Evolutionary conservation across 2,888 invertebrate species (phyloP).

Genomic region (Spilarctia lutea): DNA sequence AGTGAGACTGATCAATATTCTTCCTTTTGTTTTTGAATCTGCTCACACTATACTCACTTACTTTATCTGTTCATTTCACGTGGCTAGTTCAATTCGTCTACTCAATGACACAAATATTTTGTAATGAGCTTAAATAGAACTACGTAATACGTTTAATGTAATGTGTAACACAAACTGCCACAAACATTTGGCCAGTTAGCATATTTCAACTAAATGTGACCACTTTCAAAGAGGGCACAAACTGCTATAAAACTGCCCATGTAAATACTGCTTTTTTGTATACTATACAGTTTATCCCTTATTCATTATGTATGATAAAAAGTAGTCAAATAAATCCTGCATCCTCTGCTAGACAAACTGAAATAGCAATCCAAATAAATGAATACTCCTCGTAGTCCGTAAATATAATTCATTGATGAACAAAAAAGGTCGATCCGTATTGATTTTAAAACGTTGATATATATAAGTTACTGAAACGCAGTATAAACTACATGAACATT

Average conservation of each 20-base stretch:
- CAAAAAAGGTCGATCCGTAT: not conserved
- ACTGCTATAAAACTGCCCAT: not conserved
- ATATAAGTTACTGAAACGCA: not conserved
- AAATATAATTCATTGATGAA: not conserved
- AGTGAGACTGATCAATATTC: too few relatives aligned
- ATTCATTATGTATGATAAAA: too few relatives aligned
- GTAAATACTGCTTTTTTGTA: not conserved
- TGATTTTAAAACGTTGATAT: not conserved
- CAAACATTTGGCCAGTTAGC: not conserved
- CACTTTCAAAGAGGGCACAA: not conserved
- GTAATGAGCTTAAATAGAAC: too few relatives aligned
- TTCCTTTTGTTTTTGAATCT: too few relatives aligned
- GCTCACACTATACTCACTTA: too few relatives aligned
- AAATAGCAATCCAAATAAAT: not conserved
- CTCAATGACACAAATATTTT: too few relatives aligned
- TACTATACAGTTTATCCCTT: too few relatives aligned
- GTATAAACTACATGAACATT: slow-evolving; percentile 1
- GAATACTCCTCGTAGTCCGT: too few relatives aligned
- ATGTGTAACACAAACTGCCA: not conserved
- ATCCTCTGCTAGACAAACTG: too few relatives aligned
- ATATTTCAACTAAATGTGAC: not conserved
- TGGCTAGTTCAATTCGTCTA: too few relatives aligned
- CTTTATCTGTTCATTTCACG: too few relatives aligned
- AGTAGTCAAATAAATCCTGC: too few relatives aligned
- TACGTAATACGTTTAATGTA: not conserved